phyloP scores from a whole-genome alignment of 2,113 vertebrate species.

The Grammomys surdaster region DNA sequence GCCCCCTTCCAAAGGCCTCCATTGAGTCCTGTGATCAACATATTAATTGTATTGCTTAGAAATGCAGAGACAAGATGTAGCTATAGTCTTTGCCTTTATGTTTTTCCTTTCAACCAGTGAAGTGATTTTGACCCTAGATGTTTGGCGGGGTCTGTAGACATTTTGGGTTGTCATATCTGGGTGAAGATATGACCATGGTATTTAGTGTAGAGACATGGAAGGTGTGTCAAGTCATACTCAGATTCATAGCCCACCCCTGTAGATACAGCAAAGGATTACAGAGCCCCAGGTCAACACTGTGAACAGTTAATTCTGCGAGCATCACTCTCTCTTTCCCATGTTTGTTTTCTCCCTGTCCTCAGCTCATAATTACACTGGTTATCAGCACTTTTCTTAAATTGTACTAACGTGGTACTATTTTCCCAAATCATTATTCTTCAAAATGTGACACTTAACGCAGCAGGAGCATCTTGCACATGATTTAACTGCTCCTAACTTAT shows the following conservation, averaged over 20 bases:
- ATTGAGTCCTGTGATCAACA: neutral
- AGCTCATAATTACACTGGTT: neutral
- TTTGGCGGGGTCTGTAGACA: neutral
- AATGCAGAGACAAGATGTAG: neutral
- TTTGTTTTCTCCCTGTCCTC: neutral
- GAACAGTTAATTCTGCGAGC: neutral
- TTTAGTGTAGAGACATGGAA: neutral
- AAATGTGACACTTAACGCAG: neutral
- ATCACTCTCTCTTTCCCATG: neutral
- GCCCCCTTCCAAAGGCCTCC: neutral
- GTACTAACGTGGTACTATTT: conserved; percentile 27
- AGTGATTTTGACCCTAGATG: neutral
- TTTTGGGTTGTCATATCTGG: neutral
- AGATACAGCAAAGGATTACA: neutral
- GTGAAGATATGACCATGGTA: neutral
- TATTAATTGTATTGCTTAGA: neutral
- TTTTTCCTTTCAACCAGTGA: neutral
- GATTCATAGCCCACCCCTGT: neutral
- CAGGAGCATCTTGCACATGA: neutral
- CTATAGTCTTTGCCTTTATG: neutral
- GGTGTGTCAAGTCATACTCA: neutral
- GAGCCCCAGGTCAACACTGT: neutral
- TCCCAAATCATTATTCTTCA: neutral
- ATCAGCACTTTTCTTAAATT: neutral
- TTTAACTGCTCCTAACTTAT: neutral